phyloP scores from a whole-genome alignment of 2,888 invertebrate genomes.

The Saturnia japonica region DNA sequence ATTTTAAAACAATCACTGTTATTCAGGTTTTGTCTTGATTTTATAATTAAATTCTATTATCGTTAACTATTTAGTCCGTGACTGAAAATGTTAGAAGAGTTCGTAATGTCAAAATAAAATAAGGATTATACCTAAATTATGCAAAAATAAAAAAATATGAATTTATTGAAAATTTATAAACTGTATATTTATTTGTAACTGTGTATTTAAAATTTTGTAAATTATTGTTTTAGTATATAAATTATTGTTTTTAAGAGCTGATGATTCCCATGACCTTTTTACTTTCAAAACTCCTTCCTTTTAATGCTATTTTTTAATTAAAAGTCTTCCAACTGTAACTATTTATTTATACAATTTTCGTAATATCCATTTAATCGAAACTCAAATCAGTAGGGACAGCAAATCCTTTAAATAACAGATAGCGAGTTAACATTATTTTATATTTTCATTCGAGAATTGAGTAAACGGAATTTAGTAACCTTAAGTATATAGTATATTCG shows the following conservation, averaged over 20 bases:
- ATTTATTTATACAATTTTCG: constrained; percentile 42
- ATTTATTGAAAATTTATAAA: neutral
- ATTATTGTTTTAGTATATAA: neutral
- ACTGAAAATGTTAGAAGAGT: neutral
- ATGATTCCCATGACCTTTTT: constrained; percentile 26
- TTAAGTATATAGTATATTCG: constrained; percentile 78
- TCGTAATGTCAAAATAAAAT: neutral
- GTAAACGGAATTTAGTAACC: constrained; percentile 76
- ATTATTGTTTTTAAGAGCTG: neutral
- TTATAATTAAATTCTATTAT: neutral
- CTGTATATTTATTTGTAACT: too few relatives aligned
- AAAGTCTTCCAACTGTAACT: constrained; percentile 66
- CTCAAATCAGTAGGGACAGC: constrained; percentile 44
- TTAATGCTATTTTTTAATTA: constrained; percentile 43
- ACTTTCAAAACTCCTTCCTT: constrained; percentile 36
- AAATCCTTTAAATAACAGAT: constrained; percentile 43
- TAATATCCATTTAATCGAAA: constrained; percentile 41
- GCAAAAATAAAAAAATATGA: neutral
- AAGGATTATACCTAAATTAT: neutral
- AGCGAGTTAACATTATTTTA: constrained; percentile 43
- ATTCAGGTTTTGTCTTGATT: neutral
- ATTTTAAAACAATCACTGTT: neutral
- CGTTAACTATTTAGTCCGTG: neutral
- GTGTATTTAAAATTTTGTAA: neutral
- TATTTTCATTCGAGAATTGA: constrained; percentile 59